phyloP scores from a whole-genome alignment of 1,140 invertebrate genomes.

The Drosophila pachea region DNA sequence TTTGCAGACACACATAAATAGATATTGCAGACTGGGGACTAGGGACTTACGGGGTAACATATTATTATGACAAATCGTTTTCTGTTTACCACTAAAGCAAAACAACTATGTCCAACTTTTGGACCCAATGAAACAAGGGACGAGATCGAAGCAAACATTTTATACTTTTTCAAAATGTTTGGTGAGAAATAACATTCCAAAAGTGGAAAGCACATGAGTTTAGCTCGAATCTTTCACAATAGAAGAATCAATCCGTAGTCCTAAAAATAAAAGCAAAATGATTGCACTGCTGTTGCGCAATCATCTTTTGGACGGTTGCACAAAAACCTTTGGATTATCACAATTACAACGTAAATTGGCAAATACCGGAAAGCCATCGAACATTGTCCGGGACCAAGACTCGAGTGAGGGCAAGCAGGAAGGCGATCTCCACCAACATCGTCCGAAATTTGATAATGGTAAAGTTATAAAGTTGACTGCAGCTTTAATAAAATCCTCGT shows the following conservation, averaged over 20 bases:
- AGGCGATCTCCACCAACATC: too few species aligned
- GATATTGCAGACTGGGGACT: constrained; percentile 28
- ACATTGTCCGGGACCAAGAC: not conserved
- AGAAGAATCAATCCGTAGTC: too few species aligned
- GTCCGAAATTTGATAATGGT: too few species aligned
- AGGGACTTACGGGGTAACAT: constrained; percentile 28
- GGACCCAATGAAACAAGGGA: not conserved
- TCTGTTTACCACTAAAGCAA: not conserved
- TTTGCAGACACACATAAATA: constrained; percentile 31
- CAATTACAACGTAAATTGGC: not conserved
- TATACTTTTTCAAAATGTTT: too few species aligned
- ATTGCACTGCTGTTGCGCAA: constrained; percentile 21
- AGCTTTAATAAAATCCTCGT: too few species aligned
- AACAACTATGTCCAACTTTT: not conserved
- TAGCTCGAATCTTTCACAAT: not conserved
- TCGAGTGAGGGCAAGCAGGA: too few species aligned
- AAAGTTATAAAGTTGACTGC: too few species aligned
- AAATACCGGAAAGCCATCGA: not conserved
- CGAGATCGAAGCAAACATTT: too few species aligned
- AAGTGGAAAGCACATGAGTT: not conserved
- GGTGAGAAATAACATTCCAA: too few species aligned
- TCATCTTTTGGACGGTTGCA: constrained; percentile 1
- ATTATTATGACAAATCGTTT: constrained; percentile 28
- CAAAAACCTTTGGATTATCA: constrained; percentile 9
- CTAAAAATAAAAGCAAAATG: constrained; percentile 6